These are phyloP conservation scores for Dexiosoma caninum DNA, from an alignment of 2,888 invertebrate species.

Conservation along the genomic window DNA sequence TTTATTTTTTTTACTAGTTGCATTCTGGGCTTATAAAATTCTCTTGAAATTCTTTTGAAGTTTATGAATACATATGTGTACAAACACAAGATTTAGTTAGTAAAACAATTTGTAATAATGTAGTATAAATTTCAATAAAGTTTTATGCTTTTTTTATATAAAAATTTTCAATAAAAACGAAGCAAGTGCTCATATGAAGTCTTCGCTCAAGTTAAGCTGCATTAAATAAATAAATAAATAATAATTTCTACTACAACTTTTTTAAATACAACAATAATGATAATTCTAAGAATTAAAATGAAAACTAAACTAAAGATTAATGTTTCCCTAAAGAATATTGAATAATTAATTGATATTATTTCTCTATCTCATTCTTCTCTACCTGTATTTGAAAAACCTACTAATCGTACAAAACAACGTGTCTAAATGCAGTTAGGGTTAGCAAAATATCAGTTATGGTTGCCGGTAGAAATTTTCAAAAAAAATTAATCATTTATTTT, in stretches of 20 bases:
- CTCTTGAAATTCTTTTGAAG: too few relatives aligned
- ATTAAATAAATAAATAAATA: conserved; percentile 15
- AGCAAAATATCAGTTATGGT: not conserved
- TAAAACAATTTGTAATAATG: too few relatives aligned
- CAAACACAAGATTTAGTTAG: too few relatives aligned
- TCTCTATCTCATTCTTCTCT: not conserved
- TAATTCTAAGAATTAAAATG: conserved; percentile 39
- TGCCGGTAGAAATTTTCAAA: not conserved
- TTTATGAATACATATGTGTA: too few relatives aligned
- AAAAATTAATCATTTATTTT: not conserved
- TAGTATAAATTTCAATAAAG: too few relatives aligned
- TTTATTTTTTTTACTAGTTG: too few relatives aligned
- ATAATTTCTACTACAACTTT: conserved; percentile 3
- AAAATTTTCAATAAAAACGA: not conserved
- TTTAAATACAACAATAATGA: not conserved
- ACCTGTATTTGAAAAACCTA: not conserved
- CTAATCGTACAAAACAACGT: not conserved
- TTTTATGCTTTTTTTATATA: not conserved
- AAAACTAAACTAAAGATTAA: conserved; percentile 37
- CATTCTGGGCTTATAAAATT: too few relatives aligned
- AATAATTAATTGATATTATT: conserved; percentile 38
- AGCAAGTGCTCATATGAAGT: not conserved
- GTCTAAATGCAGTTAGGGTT: conserved; percentile 16
- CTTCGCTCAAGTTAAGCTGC: not conserved
- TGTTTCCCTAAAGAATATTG: conserved; percentile 50